Evolutionary conservation across 2,797 vertebrate genomes (phyloP), one percentile per base, ranked within the genome.

Genomic region (Bufotes viridis): DNA sequence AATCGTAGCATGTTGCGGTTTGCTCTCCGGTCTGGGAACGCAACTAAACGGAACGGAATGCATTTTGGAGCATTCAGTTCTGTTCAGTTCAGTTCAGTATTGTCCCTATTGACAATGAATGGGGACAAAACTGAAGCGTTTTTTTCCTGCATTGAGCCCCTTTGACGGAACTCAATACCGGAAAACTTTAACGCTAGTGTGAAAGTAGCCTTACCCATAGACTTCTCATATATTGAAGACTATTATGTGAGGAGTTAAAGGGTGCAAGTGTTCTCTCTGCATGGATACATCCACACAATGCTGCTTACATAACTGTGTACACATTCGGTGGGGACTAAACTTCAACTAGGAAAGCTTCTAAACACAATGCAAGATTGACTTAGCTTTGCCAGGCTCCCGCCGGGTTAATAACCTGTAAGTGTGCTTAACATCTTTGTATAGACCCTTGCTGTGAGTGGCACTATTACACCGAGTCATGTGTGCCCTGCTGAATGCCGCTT

Each of bases 251-350:
- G 65, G 26, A 80, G 29, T 72, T 34, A 58, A 80, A 51, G 53
- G 60, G 63, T 88, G 82, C 18, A 24, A 24, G 9, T 3, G 26
- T 58, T 80, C 82, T 81, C 81, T 61, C 57, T 29, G 60, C 70
- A 70, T 53, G 82, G 65, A 81, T 75, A 80, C 75, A 49, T 81
- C 29, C 7, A 15, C 75, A 81, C 87, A 88, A 88, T 88, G 58
- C 63, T 13, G 75, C 61, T 60, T 53, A 58, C 63, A 51, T 63
- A 29, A 72, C 65, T 49, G 53, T 72, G 87, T 74, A 63, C 76
- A 84, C 63, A 84, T 14, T 60, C 51, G 15, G 72, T 26, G 49
- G 63, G 49, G 29, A 63, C 57, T 18, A 85, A 17, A 53, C n/a
- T 26, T 76, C 15, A 84, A 53, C 61, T 60, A 42, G 13, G 3